Evolutionary conservation across 2,888 invertebrate genomes (phyloP), one percentile per base, ranked within the genome.

Genomic region (Polydrusus cervinus): DNA sequence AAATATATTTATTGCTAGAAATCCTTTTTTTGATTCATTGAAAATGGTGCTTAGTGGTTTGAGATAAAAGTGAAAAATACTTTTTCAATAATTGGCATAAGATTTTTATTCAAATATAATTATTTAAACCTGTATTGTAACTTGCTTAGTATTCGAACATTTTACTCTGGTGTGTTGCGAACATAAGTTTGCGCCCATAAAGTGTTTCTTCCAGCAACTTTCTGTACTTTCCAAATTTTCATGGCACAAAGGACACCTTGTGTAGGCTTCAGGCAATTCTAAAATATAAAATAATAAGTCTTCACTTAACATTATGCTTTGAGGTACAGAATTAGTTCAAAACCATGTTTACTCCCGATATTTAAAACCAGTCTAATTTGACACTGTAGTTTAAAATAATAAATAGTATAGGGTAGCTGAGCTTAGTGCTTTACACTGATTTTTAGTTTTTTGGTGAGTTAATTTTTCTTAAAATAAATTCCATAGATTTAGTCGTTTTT

Each of bases 191-290:
- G 92, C 91, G 1, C 89, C 89, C 91, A 93, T 92, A 38, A 95
- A 89, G 84, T 95, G 95, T 62, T 92, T 89, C 84, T 93, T 92
- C 97, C 97, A 97, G 16, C 94, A 94, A 66, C 94, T 91, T 83
- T 96, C 94, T 14, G 93, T 91, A 7, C 92, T 89, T 78, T 92
- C 89, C 1, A 97, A 91, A 85, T 95, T 94, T 77, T 90, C 90
- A 82, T 94, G 93, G 84, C 97, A 97, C 76, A 97, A 90, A 0
- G 97, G 96, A 85, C 97, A 97, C 81, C 94, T 93, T 85, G 93
- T 94, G 77, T 92, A 92, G 43, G 93, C 93, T 80, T 90, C 89
- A 30, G 87, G 83, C 38, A 89, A 85, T 81, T 89, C 90, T 88
- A 83, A 75, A 79, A 60, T 25, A 25, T 25, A 25, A 1, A 1